phyloP scores from a whole-genome alignment of 2,797 vertebrate species.

The Stomatorhinus walkeri region DNA sequence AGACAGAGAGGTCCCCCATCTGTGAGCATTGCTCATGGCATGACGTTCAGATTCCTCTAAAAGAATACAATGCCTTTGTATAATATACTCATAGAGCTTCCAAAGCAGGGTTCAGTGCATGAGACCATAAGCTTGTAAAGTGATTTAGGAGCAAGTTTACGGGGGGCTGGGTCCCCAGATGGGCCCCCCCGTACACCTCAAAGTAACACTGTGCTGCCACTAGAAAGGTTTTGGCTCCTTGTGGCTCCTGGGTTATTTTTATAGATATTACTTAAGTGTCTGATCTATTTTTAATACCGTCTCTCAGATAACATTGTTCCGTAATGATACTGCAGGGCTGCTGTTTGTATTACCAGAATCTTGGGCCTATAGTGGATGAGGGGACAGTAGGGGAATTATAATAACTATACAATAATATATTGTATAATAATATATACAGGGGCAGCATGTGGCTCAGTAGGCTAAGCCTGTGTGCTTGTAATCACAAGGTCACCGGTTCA shows the following conservation, averaged over 20 bases:
- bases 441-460: too few relatives aligned
- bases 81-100: neutral
- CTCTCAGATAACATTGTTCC: slow-evolving; percentile 9
- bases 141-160: neutral
- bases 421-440: neutral
- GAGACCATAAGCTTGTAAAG: slow-evolving; percentile 7
- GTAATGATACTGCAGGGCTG: neutral
- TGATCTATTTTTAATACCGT: slow-evolving; percentile 18
- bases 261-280: slow-evolving; percentile 13
- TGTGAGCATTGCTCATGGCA: neutral
- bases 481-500: too few relatives aligned
- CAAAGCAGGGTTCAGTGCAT: neutral
- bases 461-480: too few relatives aligned
- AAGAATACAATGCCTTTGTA: neutral
- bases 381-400: neutral
- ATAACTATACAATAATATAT: neutral
- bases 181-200: neutral
- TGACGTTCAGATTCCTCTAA: neutral
- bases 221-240: neutral
- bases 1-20: neutral
- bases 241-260: slow-evolving; percentile 15
- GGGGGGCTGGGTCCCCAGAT: neutral
- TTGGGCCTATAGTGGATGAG: neutral
- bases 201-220: neutral
- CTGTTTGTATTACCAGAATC: neutral